Evolutionary conservation across 2,797 vertebrate genomes (phyloP), one percentile per base, ranked within the genome.

Genomic region (Lagorchestes hirsutus): DNA sequence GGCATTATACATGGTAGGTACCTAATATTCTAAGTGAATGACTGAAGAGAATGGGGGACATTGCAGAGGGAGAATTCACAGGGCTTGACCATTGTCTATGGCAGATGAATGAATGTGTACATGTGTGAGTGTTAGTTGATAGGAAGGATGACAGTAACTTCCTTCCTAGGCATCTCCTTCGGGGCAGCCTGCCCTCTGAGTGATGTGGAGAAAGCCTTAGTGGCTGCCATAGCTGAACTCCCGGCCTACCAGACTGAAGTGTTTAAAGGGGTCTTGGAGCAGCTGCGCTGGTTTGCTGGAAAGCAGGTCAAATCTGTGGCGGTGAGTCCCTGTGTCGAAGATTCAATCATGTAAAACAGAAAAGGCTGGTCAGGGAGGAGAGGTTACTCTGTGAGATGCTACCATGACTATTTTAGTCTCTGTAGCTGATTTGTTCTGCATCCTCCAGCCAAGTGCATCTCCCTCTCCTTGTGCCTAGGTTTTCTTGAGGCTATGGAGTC

Each of bases 241-340:
- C 99, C 99, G 92, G 74, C 97, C 9, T 94, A 99, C 95, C 99
- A 99, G 98, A 99, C 99, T 0, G 98, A 99, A 92, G 98, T 99
- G 95, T 99, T 99, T 98, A 97, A 97, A 55, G 99, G 99, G 0
- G 96, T 99, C 3, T 98, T 99, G 97, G 99, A 99, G 90, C 99
- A 99, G 97, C 98, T 99, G 96, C 99, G 99, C 5, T 99, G 99
- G 99, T 99, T 99, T 62, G 99, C 99, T 0, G 99, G 99, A 87
- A 99, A 98, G 82, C 99, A 99, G 98, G 99, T 99, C 96, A 99
- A 99, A 95, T 99, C 99, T 4, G 99, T 99, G 52, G 99, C 99
- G 0, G 99, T 99, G 98, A 99, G 99, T 98, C 67, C 2, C 55
- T 29, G 0, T 0, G 90, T 31, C 4, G 6, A 55, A 22, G 82